Conservation (phyloP, 2,888 invertebrate species). For the Sphaeridia pumilis region DNA sequence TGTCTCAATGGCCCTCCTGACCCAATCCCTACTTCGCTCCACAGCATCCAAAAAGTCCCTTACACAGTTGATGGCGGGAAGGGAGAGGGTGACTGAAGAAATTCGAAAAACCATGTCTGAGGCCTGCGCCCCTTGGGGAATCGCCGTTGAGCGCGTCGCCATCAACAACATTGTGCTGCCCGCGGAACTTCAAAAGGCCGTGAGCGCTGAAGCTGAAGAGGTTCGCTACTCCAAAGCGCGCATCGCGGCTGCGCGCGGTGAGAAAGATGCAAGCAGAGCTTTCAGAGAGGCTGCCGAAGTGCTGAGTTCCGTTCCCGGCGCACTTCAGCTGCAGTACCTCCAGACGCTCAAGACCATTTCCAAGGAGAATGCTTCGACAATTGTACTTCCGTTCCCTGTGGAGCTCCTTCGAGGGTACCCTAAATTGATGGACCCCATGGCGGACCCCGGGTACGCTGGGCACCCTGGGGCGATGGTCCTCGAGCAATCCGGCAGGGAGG, state of each 20-base stretch:
- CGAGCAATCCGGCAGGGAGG: too few relatives aligned
- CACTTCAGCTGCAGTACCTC: slow-evolving; percentile 8
- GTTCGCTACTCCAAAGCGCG: background rate
- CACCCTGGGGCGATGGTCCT: too few relatives aligned
- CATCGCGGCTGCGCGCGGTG: background rate
- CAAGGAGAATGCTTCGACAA: background rate
- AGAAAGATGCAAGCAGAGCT: background rate
- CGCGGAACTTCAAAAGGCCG: slow-evolving; percentile 3
- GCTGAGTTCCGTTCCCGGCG: background rate
- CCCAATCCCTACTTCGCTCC: background rate
- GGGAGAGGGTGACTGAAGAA: background rate
- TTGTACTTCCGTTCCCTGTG: slow-evolving; percentile 3
- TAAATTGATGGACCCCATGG: too few relatives aligned
- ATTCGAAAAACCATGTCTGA: background rate
- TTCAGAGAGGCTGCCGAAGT: slow-evolving; percentile 9
- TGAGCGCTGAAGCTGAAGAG: slow-evolving; percentile 10
- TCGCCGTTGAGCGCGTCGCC: background rate
- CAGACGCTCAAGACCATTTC: slow-evolving; percentile 2
- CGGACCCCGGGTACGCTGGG: too few relatives aligned
- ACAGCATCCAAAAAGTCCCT: background rate
- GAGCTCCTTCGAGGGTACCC: background rate
- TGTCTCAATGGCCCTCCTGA: background rate
- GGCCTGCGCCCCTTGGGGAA: background rate
- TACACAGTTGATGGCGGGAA: background rate
- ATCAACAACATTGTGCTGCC: background rate